A percentile compares a stretch with the other conserved stretches of the same genome.
phyloP scores from a whole-genome alignment of 2,113 vertebrate genomes.

The Prionailurus viverrinus region DNA sequence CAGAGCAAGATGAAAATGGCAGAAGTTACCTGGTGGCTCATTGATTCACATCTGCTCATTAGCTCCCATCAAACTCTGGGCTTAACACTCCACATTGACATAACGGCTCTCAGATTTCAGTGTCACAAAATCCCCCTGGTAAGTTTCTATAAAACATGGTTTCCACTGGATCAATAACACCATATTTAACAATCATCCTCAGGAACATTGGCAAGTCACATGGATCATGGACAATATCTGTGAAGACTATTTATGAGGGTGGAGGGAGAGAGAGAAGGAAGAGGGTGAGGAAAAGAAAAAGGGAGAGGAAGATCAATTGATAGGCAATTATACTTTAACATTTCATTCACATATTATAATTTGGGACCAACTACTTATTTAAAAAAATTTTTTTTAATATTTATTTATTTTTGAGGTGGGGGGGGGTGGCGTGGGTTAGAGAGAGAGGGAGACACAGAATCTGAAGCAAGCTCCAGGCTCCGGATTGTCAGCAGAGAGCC shows the following conservation, averaged over 20 bases:
- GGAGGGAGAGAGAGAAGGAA: background rate
- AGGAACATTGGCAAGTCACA: background rate
- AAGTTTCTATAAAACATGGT: background rate
- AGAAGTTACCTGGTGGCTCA: accelerated
- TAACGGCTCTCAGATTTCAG: background rate
- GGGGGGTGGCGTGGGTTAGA: too few species aligned
- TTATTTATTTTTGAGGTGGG: background rate
- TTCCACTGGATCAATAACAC: accelerated
- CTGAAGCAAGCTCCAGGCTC: too few species aligned
- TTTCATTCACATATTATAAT: background rate
- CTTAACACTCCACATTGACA: too few species aligned
- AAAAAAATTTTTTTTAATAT: background rate
- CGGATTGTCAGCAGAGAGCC: too few species aligned
- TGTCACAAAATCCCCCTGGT: background rate
- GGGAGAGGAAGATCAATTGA: too few species aligned
- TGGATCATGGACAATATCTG: accelerated
- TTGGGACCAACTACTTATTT: background rate
- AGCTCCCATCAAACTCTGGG: background rate
- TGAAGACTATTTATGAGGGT: background rate
- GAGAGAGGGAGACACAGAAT: too few species aligned
- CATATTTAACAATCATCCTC: background rate
- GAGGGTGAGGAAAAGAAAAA: background rate
- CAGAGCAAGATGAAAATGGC: background rate
- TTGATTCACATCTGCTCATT: background rate
- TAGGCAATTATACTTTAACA: background rate